These are phyloP conservation scores for Erinaceus europaeus DNA, from an alignment of 2,113 vertebrate species.

Conservation along the genomic window DNA sequence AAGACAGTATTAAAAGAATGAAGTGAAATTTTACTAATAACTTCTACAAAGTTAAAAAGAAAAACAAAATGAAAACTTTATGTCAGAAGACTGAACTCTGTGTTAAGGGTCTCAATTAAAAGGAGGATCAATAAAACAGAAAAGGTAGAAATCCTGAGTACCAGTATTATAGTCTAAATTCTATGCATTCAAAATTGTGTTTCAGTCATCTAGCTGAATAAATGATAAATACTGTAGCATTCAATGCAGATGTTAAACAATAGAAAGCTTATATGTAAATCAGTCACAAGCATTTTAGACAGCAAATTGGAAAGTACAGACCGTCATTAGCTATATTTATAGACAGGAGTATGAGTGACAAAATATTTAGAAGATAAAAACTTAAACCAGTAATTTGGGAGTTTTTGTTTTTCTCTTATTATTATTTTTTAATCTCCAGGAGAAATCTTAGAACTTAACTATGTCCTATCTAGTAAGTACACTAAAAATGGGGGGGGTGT, in stretches of 20 bases:
- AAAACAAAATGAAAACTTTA: not conserved
- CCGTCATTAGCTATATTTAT: not conserved
- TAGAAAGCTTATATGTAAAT: conserved; percentile 52
- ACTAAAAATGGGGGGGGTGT: conserved; percentile 24
- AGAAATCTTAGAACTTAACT: conserved; percentile 42
- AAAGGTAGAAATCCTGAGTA: conserved; percentile 34
- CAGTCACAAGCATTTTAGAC: conserved; percentile 22
- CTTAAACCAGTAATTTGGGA: not conserved
- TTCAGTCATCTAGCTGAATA: conserved; percentile 55
- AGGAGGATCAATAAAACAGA: not conserved
- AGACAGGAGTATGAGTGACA: not conserved
- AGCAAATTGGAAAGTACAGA: conserved; percentile 35
- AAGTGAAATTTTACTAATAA: conserved; percentile 55
- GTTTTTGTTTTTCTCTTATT: conserved; percentile 26
- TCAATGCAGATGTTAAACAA: conserved; percentile 48
- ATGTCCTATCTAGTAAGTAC: conserved; percentile 16
- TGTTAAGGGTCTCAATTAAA: conserved; percentile 5
- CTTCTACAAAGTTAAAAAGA: not conserved
- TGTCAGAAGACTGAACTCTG: conserved; percentile 9
- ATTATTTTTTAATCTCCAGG: not conserved
- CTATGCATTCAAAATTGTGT: conserved; percentile 54
- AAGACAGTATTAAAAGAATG: conserved; percentile 57
- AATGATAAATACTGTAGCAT: conserved; percentile 37
- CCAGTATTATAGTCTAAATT: conserved; percentile 31
- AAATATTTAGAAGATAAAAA: conserved; percentile 29